A percentile compares a stretch with the other conserved stretches of the same genome.
Conservation (phyloP, 2,113 vertebrate genomes). For the Helogale parvula region DNA sequence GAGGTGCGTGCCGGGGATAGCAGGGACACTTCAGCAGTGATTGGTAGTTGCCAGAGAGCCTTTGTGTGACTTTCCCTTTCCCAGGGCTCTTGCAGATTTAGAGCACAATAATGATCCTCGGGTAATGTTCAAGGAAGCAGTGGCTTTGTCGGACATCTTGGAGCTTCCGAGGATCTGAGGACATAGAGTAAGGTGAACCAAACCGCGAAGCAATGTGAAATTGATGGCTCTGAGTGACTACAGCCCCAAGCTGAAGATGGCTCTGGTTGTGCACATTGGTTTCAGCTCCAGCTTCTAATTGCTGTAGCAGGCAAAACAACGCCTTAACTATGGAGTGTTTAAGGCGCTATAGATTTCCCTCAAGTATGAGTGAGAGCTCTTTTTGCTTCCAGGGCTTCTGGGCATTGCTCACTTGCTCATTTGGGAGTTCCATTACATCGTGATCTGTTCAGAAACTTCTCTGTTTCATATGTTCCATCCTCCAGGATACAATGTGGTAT, state of each 20-base stretch:
- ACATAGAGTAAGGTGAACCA: neutral
- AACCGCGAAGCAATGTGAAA: neutral
- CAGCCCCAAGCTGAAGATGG: neutral
- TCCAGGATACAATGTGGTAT: neutral
- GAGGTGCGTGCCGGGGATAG: neutral
- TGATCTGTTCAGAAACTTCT: neutral
- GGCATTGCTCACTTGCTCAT: constrained; percentile 39
- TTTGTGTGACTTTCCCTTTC: neutral
- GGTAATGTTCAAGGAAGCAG: neutral
- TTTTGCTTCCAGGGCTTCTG: neutral
- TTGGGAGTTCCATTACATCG: neutral
- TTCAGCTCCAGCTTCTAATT: constrained; percentile 45
- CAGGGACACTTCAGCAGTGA: neutral
- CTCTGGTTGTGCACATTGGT: neutral
- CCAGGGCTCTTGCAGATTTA: neutral
- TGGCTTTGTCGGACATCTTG: neutral
- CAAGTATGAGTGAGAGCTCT: neutral
- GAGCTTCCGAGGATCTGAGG: neutral
- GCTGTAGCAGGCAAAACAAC: neutral
- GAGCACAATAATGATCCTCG: neutral
- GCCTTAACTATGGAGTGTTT: neutral
- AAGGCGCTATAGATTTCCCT: constrained; percentile 51
- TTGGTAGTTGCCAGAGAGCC: neutral
- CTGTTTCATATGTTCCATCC: neutral
- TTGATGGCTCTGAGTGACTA: neutral